A percentile compares a stretch with the other conserved stretches of the same genome.
Conservation (phyloP, 2,113 vertebrate genomes). For the Willisornis vidua region DNA sequence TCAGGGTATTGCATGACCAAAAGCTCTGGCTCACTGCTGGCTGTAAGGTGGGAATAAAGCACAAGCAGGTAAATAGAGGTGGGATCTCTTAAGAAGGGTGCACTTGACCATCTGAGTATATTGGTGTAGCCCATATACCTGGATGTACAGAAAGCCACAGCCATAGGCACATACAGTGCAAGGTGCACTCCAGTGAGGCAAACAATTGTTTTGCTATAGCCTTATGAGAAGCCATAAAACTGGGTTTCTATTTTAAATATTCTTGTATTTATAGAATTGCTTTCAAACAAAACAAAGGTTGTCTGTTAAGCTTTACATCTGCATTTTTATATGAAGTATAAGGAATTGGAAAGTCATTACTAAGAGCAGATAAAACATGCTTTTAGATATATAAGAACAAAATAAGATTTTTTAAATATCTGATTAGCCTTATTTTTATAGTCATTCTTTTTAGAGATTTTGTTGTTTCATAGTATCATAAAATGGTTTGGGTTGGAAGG, state of each 20-base stretch:
- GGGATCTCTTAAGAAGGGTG: neutral
- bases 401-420: neutral
- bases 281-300: neutral
- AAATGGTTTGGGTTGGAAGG: neutral
- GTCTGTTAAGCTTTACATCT: neutral
- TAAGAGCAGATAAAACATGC: neutral
- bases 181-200: neutral
- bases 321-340: neutral
- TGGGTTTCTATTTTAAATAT: neutral
- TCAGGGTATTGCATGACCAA: neutral
- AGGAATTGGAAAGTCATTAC: neutral
- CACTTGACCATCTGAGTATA: neutral
- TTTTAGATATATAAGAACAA: neutral
- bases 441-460: neutral
- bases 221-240: neutral
- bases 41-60: neutral
- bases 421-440: neutral
- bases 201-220: neutral
- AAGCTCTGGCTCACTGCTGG: neutral
- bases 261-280: neutral
- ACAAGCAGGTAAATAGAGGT: neutral
- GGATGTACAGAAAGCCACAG: neutral
- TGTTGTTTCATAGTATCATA: neutral
- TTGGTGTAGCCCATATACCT: fast-evolving
- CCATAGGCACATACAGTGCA: fast-evolving